These are phyloP conservation scores for Anaspis maculata DNA, from an alignment of 2,888 invertebrate genomes.

Conservation along the genomic window DNA sequence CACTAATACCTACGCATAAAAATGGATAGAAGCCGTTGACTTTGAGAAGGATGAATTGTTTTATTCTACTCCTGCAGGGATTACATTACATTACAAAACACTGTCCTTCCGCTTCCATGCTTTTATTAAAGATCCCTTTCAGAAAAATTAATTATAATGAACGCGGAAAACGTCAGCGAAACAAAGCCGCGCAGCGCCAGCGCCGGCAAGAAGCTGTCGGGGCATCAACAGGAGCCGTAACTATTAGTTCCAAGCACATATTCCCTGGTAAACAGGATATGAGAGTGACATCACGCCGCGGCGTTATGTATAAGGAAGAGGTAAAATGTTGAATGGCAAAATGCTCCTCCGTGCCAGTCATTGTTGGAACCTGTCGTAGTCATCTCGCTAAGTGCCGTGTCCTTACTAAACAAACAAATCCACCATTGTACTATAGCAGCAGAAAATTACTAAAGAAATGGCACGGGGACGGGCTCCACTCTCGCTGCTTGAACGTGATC, in stretches of 20 bases:
- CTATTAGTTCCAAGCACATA: conserved; percentile 14
- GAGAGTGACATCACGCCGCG: conserved; percentile 19
- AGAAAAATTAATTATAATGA: no score
- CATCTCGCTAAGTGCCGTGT: conserved; percentile 37
- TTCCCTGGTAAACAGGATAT: conserved; percentile 20
- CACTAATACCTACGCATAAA: no score
- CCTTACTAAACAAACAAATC: conserved; percentile 28
- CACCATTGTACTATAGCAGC: conserved; percentile 15
- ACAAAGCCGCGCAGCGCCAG: conserved; percentile 5
- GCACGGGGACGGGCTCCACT: conserved; percentile 3
- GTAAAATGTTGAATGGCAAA: conserved; percentile 23
- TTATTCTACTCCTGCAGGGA: no score
- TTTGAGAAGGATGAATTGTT: no score
- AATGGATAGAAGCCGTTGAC: no score
- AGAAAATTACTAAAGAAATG: conserved; percentile 23
- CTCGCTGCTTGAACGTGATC: neutral
- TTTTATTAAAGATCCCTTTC: no score
- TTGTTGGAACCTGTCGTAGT: conserved; percentile 32
- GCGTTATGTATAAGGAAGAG: conserved; percentile 17
- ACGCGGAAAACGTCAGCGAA: no score
- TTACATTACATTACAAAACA: no score
- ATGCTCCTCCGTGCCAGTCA: conserved; percentile 26
- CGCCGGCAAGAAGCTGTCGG: conserved; percentile 9
- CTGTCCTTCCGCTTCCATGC: no score
- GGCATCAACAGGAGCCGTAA: conserved; percentile 1